Evolutionary conservation across 2,113 vertebrate genomes (phyloP).

Genomic region (Peucedramus taeniatus): DNA sequence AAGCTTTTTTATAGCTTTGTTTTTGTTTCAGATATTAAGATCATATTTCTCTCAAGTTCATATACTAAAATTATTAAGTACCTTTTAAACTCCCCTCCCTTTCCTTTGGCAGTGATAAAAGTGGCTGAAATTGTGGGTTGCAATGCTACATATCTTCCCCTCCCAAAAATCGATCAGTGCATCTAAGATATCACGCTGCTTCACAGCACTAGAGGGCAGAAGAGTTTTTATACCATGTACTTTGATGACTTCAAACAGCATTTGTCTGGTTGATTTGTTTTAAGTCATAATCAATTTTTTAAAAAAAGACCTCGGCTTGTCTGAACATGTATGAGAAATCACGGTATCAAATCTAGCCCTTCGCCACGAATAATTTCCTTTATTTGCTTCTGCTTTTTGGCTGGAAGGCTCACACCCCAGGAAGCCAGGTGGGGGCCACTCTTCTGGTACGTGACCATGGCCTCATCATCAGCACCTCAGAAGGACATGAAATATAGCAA

Average conservation of each 20-base stretch:
- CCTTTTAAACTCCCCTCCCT: not conserved
- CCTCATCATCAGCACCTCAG: not conserved
- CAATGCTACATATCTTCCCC: not conserved
- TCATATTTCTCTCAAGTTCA: not conserved
- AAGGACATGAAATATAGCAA: not conserved
- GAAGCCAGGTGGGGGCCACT: not conserved
- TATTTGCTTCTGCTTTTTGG: not conserved
- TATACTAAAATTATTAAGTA: not conserved
- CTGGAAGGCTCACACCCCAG: not conserved
- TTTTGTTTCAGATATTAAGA: not conserved
- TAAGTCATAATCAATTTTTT: not conserved
- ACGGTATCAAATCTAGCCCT: not conserved
- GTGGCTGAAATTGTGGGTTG: not conserved
- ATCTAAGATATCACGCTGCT: not conserved
- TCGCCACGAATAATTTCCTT: not conserved
- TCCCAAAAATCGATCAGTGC: not conserved
- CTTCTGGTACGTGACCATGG: not conserved
- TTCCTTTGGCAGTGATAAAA: not conserved
- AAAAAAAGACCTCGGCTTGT: not conserved
- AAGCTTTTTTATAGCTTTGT: not conserved
- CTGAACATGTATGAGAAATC: not conserved
- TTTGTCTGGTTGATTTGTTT: not conserved
- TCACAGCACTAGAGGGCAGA: slow-evolving; percentile 12
- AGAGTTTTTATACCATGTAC: not conserved
- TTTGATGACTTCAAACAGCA: not conserved